phyloP scores from a whole-genome alignment of 2,797 vertebrate genomes.

The Pantherophis vulpinus region DNA sequence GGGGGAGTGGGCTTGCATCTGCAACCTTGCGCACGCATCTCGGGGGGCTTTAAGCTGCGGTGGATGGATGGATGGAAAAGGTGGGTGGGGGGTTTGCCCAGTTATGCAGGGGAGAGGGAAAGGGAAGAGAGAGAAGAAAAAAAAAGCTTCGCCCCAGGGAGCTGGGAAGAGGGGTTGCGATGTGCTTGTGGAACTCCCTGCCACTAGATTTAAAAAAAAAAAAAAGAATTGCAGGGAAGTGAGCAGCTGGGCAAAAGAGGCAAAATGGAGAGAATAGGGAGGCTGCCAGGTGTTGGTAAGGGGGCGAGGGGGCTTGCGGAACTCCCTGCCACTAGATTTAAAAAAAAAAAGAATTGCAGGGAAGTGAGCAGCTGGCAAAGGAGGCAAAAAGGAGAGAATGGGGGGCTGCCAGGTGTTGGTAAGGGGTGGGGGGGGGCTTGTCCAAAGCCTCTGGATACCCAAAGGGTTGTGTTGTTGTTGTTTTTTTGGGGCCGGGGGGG shows the following conservation, averaged over 20 bases:
- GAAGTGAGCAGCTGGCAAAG: not conserved
- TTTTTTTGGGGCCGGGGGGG: rapidly evolving
- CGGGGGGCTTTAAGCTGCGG: not conserved
- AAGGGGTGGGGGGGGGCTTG: too few relatives aligned
- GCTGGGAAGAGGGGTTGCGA: not conserved
- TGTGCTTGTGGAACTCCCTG: not conserved
- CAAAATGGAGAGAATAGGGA: too few relatives aligned
- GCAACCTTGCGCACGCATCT: not conserved
- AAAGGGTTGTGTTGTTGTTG: too few relatives aligned
- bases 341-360: not conserved
- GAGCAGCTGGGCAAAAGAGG: too few relatives aligned
- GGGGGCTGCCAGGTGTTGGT: too few relatives aligned
- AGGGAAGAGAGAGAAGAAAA: not conserved
- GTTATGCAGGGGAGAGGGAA: not conserved
- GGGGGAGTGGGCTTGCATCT: not conserved
- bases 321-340: not conserved
- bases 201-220: too few relatives aligned
- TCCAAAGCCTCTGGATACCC: too few relatives aligned
- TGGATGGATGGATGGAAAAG: not conserved
- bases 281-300: too few relatives aligned
- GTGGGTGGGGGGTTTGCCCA: not conserved
- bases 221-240: too few relatives aligned
- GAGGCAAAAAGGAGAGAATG: too few relatives aligned
- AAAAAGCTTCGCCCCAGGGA: too few relatives aligned
- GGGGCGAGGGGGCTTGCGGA: too few relatives aligned